Conservation (phyloP, 2,797 vertebrate species). For the Oreonectes daqikongensis region DNA sequence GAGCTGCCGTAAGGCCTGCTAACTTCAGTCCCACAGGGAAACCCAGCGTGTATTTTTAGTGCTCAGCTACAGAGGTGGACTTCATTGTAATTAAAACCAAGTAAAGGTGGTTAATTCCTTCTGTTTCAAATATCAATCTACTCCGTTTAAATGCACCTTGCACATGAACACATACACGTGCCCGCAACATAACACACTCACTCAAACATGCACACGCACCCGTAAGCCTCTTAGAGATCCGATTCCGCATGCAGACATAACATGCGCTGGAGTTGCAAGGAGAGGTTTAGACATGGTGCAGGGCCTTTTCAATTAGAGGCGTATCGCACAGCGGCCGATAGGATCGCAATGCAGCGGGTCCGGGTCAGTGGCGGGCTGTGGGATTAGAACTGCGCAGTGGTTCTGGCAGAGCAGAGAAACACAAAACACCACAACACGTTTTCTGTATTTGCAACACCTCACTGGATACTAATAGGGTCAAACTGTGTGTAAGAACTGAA, state of each 20-base stretch:
- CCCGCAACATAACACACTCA: constrained; percentile 35
- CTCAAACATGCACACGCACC: constrained; percentile 40
- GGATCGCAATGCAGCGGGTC: constrained; percentile 64
- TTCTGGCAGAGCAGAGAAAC: constrained; percentile 56
- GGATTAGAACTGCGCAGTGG: constrained; percentile 67
- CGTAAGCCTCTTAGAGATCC: constrained; percentile 76
- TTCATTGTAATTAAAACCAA: constrained; percentile 71
- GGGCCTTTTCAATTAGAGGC: constrained; percentile 77
- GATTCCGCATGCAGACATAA: constrained; percentile 70
- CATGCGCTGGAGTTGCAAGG: constrained; percentile 66
- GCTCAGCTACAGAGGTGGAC: constrained; percentile 68
- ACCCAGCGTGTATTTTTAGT: constrained; percentile 68
- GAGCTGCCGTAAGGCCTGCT: constrained; percentile 63
- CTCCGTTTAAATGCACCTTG: constrained; percentile 47
- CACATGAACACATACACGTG: constrained; percentile 12
- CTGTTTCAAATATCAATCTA: constrained; percentile 53
- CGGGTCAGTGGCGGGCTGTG: constrained; percentile 71
- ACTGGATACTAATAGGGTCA: neutral
- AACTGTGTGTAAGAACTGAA: neutral
- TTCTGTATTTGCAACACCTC: constrained; percentile 11
- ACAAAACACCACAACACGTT: constrained; percentile 49
- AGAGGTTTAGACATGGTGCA: constrained; percentile 78
- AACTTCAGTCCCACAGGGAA: constrained; percentile 66
- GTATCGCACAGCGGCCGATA: constrained; percentile 72
- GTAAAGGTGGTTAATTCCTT: constrained; percentile 71